Base-by-base conservation (phyloP, 2,113 vertebrate species). In the Brachyhypopomus gauderio region DNA sequence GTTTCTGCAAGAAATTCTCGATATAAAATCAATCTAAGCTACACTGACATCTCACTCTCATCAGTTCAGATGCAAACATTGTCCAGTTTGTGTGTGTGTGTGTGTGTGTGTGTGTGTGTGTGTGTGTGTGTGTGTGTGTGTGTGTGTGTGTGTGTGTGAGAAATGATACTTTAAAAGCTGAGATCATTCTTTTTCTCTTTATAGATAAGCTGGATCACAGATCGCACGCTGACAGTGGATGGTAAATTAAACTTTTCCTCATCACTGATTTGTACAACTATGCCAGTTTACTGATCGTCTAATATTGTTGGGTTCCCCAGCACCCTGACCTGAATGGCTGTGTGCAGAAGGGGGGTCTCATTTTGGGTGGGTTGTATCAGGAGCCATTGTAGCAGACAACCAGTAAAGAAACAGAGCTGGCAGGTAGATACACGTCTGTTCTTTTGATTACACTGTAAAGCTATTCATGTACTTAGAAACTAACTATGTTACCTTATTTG, bases 281-380 rank as follows among this genome's bases (percentile, higher is more conserved):
- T 83, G 87, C 88, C 88, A 83, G 66, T 86, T 66, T 72, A 63
- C 77, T 89, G 86, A 72, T 92, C 55, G 34, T 72, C 8, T 16
- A 48, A 30, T 27, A 36, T n/a, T 12, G 62, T 66, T 71, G 85
- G 83, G 81, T 89, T 84, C 55, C 78, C 23, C 22, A 75, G 82
- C 88, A 87, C 79, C 85, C 86, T 85, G 84, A 86, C 71, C 82
- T 90, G 89, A 91, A 94, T 94, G 93, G 92, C 93, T 92, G 91
- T 90, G 79, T 92, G 91, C 86, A 90, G 92, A 90, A 83, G 91
- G 73, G 86, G 90, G 11, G n/a, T 91, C 17, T 88, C 91, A 62
- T 88, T 94, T 81, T 93, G 91, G 90, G 88, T 91, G 84, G 90
- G 88, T 56, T 90, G 87, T 85, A 79, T 91, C 84, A 79, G 86